Evolutionary conservation across 2,888 invertebrate genomes (phyloP), one percentile per base, ranked within the genome.

Genomic region (Drosophila multiciliata): DNA sequence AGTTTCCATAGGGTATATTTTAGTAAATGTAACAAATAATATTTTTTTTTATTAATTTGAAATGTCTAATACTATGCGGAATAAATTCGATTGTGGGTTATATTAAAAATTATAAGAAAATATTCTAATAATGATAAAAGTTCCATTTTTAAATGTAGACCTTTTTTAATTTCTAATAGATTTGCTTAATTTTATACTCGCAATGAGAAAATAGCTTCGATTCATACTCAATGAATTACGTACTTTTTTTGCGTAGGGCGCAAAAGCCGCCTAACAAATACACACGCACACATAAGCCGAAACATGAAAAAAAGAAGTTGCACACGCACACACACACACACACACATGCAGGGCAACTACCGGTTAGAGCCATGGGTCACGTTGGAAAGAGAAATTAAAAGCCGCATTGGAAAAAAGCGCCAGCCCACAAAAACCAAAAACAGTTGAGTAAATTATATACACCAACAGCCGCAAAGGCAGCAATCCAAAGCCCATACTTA

Each of bases 381-480:
- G 35, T 38, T 32, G 48, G 62, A 55, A 61, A 62, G 68, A 57
- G 72, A 75, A 75, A 75, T 72, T 64, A 77, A 86, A 88, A 78
- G 80, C 87, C 87, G 63, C 80, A 75, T 60, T 71, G 66, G 58
- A 73, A 73, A 81, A 89, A 84, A 75, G 66, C 64, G 61, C 53
- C 83, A 75, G 73, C 79, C 89, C 76, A 80, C 87, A 86, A 88
- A 85, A 86, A 82, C 79, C 89, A 80, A 82, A 82, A 82, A 72
- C 81, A 85, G 89, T 90, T 76, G 75, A 88, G 87, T 88, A 88
- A 90, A 88, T 90, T 90, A 90, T 90, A 83, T 90, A 89, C 82
- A 55, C 52, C 69, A 77, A 73, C 70, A 68, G 65, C 12, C 35
- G 66, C 52, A 26, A 20, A 58, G 38, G 48, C 52, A 66, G 33